Evolutionary conservation across 2,797 vertebrate genomes (phyloP), one percentile per base, ranked within the genome.

Genomic region (Halcyon smyrnensis): DNA sequence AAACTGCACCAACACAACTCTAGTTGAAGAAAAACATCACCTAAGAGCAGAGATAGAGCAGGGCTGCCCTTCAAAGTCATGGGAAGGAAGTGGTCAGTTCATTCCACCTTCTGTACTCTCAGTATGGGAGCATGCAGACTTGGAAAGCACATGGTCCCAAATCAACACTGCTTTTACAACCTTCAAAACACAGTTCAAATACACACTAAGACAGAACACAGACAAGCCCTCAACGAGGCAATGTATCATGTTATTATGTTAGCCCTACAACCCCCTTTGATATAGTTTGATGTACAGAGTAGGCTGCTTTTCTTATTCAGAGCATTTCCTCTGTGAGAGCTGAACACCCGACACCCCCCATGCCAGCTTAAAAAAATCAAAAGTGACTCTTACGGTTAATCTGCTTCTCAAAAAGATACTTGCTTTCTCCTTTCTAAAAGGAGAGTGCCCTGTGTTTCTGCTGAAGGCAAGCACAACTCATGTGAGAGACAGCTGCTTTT

Each of bases 271-370:
- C 11, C 32, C 37, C 41, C 20, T 37, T 23, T 24, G 37, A 53
- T 0, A 1, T 1, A 43, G 48, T 54, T 8, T 63, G 64, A 87
- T 51, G 51, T 8, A 32, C 32, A 59, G 46, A 15, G 48, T 0
- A 59, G 45, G 56, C n/a, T 62, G 62, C 45, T 78, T 57, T 81
- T 53, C 56, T 27, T 41, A 20, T 15, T 27, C 6, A 2, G 36
- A 23, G 50, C 36, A 16, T 79, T 70, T 77, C 51, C 63, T 37
- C 54, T 19, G 30, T 11, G 63, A 68, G 51, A 88, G 45, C 57
- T 53, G 7, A 25, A 50, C 48, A 50, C 25, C 25, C 48, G 27
- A 50, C 48, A 50, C 48, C 25, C 48, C 48, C 24, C 48, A 50
- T 18, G 2, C 19, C 53, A 30, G 25, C 2, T 77, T 36, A 51